These are phyloP conservation scores for Porites lutea DNA, from an alignment of 64 coral and sea anemone species.

Conservation along the genomic window DNA sequence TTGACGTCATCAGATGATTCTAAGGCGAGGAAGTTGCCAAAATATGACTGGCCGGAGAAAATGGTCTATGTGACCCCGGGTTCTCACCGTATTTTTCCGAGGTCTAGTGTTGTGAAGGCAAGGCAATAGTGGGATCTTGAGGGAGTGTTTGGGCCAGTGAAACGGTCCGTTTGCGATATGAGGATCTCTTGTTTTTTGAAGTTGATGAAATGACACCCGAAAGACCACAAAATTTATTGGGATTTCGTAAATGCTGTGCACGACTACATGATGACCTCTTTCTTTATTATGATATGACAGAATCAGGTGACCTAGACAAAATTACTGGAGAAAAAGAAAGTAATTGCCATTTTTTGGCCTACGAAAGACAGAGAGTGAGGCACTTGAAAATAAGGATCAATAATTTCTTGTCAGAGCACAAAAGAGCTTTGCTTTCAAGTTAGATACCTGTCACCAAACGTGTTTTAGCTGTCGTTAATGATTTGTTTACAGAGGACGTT, in stretches of 20 bases:
- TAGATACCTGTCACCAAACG: too few species aligned
- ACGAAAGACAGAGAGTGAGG: conserved; percentile 36
- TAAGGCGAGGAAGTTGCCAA: conserved; percentile 21
- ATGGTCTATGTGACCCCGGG: conserved; percentile 58
- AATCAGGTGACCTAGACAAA: conserved; percentile 38
- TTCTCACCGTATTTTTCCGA: conserved; percentile 38
- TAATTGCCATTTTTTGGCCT: conserved; percentile 51
- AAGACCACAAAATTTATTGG: conserved; percentile 41
- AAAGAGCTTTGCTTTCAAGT: too few species aligned
- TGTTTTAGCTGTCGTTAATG: too few species aligned
- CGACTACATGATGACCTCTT: conserved; percentile 51
- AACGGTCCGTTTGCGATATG: conserved; percentile 26
- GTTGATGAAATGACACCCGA: neutral
- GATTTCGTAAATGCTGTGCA: conserved; percentile 61
- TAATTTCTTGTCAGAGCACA: too few species aligned
- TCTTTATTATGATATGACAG: conserved; percentile 52
- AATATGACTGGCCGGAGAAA: conserved; percentile 61
- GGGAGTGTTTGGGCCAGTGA: conserved; percentile 28
- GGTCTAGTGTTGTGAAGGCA: neutral
- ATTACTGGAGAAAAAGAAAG: conserved; percentile 8
- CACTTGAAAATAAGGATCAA: conserved; percentile 57
- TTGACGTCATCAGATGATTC: conserved; percentile 11
- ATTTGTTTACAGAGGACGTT: conserved; percentile 20
- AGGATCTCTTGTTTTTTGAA: conserved; percentile 20
- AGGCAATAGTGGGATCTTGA: conserved; percentile 35